Conservation (phyloP, 2,797 vertebrate species). For the Sphenodon punctatus region DNA sequence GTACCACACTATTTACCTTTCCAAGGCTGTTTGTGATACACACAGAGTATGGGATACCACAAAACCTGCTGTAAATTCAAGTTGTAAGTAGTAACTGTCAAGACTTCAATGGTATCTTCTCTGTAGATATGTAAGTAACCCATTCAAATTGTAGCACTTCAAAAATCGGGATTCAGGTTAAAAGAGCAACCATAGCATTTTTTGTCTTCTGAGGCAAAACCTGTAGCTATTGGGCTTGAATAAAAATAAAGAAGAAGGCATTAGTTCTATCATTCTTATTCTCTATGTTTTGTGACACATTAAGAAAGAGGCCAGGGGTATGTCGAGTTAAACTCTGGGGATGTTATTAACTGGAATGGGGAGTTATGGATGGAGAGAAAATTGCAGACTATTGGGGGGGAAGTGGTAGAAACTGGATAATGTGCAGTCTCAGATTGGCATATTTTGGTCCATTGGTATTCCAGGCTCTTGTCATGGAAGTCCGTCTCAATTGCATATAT, state of each 20-base stretch:
- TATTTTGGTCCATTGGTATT: background rate
- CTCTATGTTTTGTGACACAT: background rate
- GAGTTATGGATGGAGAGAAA: constrained; percentile 6
- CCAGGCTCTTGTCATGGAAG: constrained; percentile 24
- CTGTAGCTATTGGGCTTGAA: background rate
- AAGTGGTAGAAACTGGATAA: constrained; percentile 24
- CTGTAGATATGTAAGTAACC: background rate
- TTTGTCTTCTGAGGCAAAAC: background rate
- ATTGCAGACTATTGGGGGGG: constrained; percentile 10
- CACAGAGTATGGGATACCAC: background rate
- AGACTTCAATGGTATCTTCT: background rate
- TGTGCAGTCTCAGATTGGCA: background rate
- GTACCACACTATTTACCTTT: background rate
- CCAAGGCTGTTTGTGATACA: background rate
- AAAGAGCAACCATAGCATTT: background rate
- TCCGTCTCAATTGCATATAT: constrained; percentile 28
- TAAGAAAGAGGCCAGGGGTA: background rate
- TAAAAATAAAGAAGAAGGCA: background rate
- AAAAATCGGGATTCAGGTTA: background rate
- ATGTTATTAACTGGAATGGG: background rate
- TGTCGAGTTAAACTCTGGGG: background rate
- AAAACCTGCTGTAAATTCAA: background rate
- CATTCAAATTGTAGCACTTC: background rate
- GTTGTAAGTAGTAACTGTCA: background rate
- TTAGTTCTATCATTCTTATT: background rate